phyloP scores from a whole-genome alignment of 2,888 invertebrate genomes.

The Lithophane socia region DNA sequence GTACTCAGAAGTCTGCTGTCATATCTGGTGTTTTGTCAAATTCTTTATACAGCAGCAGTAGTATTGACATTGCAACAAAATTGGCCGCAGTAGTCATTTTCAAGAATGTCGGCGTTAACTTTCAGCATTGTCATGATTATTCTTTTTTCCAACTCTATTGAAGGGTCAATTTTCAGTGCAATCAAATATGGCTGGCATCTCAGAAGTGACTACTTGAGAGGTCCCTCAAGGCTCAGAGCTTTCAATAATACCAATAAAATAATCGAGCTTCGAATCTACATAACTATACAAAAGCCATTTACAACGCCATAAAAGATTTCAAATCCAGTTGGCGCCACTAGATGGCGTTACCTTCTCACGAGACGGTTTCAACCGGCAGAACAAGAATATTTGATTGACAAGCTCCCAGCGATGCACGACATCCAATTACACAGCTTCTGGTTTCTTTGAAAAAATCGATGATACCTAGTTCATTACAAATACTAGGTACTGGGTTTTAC shows the following conservation, averaged over 20 bases:
- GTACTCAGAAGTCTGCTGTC: constrained; percentile 29
- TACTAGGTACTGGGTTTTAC: constrained; percentile 17
- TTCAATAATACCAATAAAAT: background rate
- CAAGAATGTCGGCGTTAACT: background rate
- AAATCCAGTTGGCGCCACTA: constrained; percentile 29
- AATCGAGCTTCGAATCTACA: background rate
- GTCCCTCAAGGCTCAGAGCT: too few species aligned
- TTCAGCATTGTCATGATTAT: background rate
- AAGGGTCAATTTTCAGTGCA: background rate
- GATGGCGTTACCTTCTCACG: constrained; percentile 40
- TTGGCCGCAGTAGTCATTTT: rapidly evolving
- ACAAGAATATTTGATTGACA: constrained; percentile 61
- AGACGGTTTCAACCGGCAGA: constrained; percentile 18
- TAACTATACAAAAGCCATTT: constrained; percentile 7
- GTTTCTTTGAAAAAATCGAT: constrained; percentile 37
- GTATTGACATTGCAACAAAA: background rate
- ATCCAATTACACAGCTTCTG: constrained; percentile 53
- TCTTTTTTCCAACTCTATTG: background rate
- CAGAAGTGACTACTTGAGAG: background rate
- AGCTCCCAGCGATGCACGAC: constrained; percentile 46
- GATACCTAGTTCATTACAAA: constrained; percentile 42
- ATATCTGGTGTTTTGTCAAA: constrained; percentile 5
- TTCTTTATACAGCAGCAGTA: background rate
- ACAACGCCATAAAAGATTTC: constrained; percentile 29
- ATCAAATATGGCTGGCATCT: background rate